Evolutionary conservation across 2,113 vertebrate genomes (phyloP).

Genomic region (Cervus canadensis): DNA sequence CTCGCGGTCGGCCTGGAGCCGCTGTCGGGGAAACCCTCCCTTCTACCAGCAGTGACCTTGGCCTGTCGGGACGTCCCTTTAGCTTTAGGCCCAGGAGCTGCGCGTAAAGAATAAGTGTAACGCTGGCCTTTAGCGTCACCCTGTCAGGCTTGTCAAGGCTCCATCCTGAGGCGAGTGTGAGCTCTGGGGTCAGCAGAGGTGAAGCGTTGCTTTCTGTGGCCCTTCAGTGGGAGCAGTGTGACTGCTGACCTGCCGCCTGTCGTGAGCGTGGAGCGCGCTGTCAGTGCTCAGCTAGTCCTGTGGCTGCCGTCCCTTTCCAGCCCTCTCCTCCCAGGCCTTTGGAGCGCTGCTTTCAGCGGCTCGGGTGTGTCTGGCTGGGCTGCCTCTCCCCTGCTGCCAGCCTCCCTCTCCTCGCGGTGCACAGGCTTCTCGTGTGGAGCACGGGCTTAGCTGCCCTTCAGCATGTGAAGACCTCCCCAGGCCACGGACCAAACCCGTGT

Average conservation of each 20-base stretch:
- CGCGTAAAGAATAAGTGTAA: not conserved
- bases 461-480: not conserved
- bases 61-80: not conserved
- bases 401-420: not conserved
- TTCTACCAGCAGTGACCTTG: not conserved
- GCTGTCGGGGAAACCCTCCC: not conserved
- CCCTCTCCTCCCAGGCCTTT: not conserved
- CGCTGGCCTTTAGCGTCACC: not conserved
- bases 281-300: not conserved
- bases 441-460: not conserved
- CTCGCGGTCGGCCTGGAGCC: not conserved
- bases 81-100: not conserved
- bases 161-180: not conserved
- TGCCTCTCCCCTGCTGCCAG: not conserved
- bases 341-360: not conserved
- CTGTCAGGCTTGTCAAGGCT: not conserved
- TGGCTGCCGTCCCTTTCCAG: not conserved
- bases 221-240: not conserved
- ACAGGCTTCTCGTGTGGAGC: not conserved
- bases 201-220: not conserved
- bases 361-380: fast-evolving
- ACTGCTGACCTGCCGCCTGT: not conserved
- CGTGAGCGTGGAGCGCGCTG: fast-evolving
- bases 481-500: not conserved
- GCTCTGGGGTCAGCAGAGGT: not conserved